Evolutionary conservation across 1,140 invertebrate species (phyloP), one percentile per base, ranked within the genome.

Genomic region (Pemphigus obesinymphae): DNA sequence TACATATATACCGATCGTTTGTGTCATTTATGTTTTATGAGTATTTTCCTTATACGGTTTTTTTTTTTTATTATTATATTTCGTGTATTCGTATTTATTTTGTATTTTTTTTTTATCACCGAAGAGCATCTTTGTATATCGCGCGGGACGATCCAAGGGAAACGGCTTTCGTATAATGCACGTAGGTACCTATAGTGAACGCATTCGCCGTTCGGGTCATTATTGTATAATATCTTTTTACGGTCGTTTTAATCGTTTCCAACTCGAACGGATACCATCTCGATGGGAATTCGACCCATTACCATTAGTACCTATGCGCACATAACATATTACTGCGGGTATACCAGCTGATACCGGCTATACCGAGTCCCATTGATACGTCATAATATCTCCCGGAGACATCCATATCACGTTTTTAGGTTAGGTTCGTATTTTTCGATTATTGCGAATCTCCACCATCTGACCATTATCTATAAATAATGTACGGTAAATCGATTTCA

Each of bases 181-280:
- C 26, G 20, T 50, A 26, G 10, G 8, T 40, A 40, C 37, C 4
- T 40, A 40, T 10, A 40, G 10, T 10, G 37, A 4, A 10, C 37
- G 37, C 37, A 75, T 50, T 50, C 23, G n/a, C 20, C 7, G 34
- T 37, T 17, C 17, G 72, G 29, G 72, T 53, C 34, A 53, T 75
- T 75, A n/a, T n/a, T n/a, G n/a, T 75, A 48, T 75, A 73, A 75
- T 17, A 10, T 50, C n/a, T 53, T 75, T 66, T 50, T 75, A 75
- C 17, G 17, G 45, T 10, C 29, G 23, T 75, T 70, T 75, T 75
- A 75, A 75, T 53, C 72, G 72, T 50, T 53, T n/a, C 72, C 45
- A n/a, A n/a, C 48, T 43, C 68, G 8, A 26, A 13, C 17, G 34
- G 72, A 75, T 75, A 53, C 48, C 17, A 75, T 75, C 72, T 75